phyloP scores from a whole-genome alignment of 2,113 vertebrate species.

The Pao palembangensis region DNA sequence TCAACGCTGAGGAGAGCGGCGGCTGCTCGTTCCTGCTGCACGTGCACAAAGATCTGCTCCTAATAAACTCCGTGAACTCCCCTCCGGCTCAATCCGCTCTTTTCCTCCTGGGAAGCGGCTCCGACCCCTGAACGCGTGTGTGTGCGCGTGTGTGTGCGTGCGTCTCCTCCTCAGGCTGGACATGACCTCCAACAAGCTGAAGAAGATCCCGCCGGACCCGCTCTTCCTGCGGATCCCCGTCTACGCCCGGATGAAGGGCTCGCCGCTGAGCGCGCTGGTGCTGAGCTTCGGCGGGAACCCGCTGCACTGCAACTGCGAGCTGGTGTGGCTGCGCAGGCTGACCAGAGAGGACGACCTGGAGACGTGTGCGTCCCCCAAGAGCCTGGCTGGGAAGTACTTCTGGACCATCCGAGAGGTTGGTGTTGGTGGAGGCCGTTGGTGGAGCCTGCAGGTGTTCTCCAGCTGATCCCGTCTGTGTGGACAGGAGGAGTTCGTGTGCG shows the following conservation, averaged over 20 bases:
- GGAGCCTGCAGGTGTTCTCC: no score
- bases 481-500: slow-evolving; percentile 83
- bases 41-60: no score
- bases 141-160: no score
- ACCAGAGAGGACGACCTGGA: slow-evolving; percentile 81
- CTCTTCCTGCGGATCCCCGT: slow-evolving; percentile 79
- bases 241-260: slow-evolving; percentile 80
- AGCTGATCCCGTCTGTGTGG: background rate
- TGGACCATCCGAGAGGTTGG: slow-evolving; percentile 80
- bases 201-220: slow-evolving; percentile 82
- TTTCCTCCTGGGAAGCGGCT: no score
- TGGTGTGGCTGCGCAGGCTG: slow-evolving; percentile 79
- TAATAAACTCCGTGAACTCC: no score
- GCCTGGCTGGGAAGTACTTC: slow-evolving; percentile 81
- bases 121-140: no score
- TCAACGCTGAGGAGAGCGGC: background rate
- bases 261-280: slow-evolving; percentile 75
- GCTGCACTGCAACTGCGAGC: slow-evolving; percentile 82
- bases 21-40: no score
- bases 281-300: slow-evolving; percentile 81
- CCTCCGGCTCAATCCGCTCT: background rate
- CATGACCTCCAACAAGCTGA: slow-evolving; percentile 84
- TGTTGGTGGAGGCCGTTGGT: slow-evolving; percentile 36
- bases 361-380: slow-evolving; percentile 78
- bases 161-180: slow-evolving; percentile 67